These are phyloP conservation scores for Lepeophtheirus nordmannii DNA, from an alignment of 2,888 invertebrate species.

Conservation along the genomic window DNA sequence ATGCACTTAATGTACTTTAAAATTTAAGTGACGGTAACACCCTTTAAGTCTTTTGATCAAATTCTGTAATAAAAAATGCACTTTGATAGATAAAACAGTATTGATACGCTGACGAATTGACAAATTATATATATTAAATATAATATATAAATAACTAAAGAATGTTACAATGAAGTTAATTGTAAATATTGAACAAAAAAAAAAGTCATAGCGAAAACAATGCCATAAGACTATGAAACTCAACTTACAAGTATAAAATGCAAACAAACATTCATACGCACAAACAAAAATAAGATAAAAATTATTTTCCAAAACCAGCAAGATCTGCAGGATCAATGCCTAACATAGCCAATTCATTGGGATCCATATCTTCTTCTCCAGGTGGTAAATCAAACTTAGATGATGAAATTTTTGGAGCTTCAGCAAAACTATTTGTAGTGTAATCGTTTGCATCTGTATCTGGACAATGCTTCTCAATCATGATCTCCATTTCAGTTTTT, in stretches of 20 bases:
- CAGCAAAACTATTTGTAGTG: neutral
- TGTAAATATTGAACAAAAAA: too few relatives aligned
- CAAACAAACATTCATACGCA: slow-evolving; percentile 8
- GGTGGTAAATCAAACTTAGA: neutral
- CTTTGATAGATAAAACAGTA: too few relatives aligned
- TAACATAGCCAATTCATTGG: slow-evolving; percentile 17
- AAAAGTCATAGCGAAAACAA: too few relatives aligned
- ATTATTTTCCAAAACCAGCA: slow-evolving; percentile 7
- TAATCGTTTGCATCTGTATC: neutral
- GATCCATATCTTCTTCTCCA: slow-evolving; percentile 12
- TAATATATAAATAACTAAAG: too few relatives aligned
- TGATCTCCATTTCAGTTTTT: slow-evolving; percentile 21
- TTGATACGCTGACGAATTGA: too few relatives aligned
- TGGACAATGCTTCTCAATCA: slow-evolving; percentile 18
- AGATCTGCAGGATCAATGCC: slow-evolving; percentile 22
- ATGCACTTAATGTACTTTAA: too few relatives aligned
- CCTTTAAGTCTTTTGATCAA: too few relatives aligned
- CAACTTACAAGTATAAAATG: neutral
- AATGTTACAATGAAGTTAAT: too few relatives aligned
- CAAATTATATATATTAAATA: too few relatives aligned
- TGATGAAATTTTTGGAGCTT: neutral
- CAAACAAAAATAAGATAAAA: neutral
- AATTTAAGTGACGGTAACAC: too few relatives aligned
- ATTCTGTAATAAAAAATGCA: too few relatives aligned
- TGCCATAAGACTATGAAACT: too few relatives aligned